A percentile compares a stretch with the other conserved stretches of the same genome.
These are phyloP conservation scores for Eulemur macaco DNA, from an alignment of 2,113 vertebrate genomes.

Conservation along the genomic window DNA sequence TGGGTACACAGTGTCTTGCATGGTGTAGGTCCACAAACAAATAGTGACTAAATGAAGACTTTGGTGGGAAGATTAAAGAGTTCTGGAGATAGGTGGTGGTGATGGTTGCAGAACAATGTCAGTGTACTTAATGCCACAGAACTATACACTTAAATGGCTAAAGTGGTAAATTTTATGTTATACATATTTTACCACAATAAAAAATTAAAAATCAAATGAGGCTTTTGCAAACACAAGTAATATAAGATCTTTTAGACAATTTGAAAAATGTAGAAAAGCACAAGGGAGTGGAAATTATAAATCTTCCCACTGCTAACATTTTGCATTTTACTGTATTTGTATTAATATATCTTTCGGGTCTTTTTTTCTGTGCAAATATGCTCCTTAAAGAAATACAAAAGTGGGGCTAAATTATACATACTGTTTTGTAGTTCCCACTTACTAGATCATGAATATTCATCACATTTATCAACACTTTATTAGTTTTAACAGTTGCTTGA, in stretches of 20 bases:
- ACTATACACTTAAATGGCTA: too few species aligned
- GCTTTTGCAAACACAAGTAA: background rate
- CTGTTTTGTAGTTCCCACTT: background rate
- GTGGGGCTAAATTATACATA: background rate
- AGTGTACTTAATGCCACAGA: background rate
- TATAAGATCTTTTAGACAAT: background rate
- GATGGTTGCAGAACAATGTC: background rate
- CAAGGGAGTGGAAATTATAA: background rate
- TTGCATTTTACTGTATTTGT: background rate
- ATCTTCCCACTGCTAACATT: background rate
- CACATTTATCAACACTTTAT: background rate
- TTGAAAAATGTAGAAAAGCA: background rate
- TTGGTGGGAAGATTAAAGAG: constrained; percentile 1
- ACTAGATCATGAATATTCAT: background rate
- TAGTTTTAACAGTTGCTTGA: background rate
- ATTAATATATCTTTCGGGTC: background rate
- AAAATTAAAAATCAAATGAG: background rate
- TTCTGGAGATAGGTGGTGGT: background rate
- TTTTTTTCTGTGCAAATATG: background rate
- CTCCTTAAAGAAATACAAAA: background rate
- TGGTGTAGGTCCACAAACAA: background rate
- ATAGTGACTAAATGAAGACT: background rate
- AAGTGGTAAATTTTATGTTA: background rate
- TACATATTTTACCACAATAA: background rate
- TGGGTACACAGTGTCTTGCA: background rate